phyloP scores from a whole-genome alignment of 2,888 invertebrate genomes.

The Drosophila vallismaia region DNA sequence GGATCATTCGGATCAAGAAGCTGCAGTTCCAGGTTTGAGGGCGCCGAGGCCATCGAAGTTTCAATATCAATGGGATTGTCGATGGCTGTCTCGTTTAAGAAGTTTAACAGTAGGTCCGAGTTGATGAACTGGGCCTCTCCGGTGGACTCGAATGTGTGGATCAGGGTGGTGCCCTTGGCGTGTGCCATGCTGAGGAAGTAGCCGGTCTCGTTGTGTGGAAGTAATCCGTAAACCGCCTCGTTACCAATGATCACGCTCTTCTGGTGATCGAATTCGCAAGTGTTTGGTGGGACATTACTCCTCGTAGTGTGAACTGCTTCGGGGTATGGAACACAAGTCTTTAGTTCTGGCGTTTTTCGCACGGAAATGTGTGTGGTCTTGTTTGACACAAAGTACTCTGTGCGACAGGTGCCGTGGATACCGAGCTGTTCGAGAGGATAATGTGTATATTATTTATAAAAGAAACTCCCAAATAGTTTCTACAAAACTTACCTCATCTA shows the following conservation, averaged over 20 bases:
- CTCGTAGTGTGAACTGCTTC: constrained; percentile 83
- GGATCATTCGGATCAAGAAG: constrained; percentile 81
- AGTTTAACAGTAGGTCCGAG: constrained; percentile 82
- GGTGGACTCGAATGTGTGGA: constrained; percentile 84
- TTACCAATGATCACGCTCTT: constrained; percentile 84
- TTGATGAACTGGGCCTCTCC: constrained; percentile 83
- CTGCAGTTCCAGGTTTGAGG: constrained; percentile 77
- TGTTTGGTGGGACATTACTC: constrained; percentile 83
- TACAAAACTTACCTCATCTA: constrained; percentile 80
- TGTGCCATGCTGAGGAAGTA: constrained; percentile 82
- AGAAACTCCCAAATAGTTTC: neutral
- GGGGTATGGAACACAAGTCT: constrained; percentile 81
- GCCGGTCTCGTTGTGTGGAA: constrained; percentile 81
- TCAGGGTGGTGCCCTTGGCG: constrained; percentile 83
- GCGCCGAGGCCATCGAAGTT: constrained; percentile 81
- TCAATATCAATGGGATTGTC: constrained; percentile 83
- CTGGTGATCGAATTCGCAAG: constrained; percentile 83
- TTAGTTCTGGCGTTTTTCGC: constrained; percentile 83
- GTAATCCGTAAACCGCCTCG: constrained; percentile 82
- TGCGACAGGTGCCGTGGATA: constrained; percentile 85
- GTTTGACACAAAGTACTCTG: constrained; percentile 84
- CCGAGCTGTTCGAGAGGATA: constrained; percentile 84
- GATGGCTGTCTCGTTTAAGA: constrained; percentile 82
- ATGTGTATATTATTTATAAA: neutral
- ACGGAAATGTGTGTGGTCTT: constrained; percentile 83